Evolutionary conservation across 2,113 vertebrate species (phyloP).

Genomic region (Mirza zaza): DNA sequence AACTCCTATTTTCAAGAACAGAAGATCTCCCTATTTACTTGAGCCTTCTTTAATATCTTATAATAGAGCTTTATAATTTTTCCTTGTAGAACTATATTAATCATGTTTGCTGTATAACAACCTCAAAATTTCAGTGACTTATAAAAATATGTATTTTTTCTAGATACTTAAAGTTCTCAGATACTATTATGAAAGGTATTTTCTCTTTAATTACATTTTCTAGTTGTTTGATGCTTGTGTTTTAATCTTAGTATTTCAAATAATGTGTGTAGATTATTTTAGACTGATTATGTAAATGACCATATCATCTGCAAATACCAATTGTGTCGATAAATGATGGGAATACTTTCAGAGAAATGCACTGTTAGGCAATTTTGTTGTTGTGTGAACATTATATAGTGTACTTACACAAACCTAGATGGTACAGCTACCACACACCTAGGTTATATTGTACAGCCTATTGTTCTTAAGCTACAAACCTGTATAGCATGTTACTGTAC

Average conservation of each 20-base stretch:
- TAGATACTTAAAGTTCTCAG: neutral
- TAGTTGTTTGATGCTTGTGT: neutral
- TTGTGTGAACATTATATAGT: neutral
- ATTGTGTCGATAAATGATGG: neutral
- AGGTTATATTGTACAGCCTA: neutral
- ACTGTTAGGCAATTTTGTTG: neutral
- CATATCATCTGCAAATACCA: neutral
- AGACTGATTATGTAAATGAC: neutral
- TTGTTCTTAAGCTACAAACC: neutral
- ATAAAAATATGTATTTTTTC: neutral
- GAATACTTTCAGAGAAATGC: neutral
- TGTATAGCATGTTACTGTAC: neutral
- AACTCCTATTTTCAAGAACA: neutral
- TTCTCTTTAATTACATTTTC: neutral
- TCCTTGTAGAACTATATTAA: neutral
- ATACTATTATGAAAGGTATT: neutral
- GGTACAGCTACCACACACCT: neutral
- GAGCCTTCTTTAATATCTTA: neutral
- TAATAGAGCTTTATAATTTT: neutral
- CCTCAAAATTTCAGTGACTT: neutral
- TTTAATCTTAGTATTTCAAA: neutral
- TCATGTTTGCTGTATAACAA: neutral
- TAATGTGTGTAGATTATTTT: neutral
- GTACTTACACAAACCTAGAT: neutral
- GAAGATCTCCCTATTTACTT: neutral